These are phyloP conservation scores for Sardinella longiceps DNA, from an alignment of 2,797 vertebrate genomes.

Conservation along the genomic window DNA sequence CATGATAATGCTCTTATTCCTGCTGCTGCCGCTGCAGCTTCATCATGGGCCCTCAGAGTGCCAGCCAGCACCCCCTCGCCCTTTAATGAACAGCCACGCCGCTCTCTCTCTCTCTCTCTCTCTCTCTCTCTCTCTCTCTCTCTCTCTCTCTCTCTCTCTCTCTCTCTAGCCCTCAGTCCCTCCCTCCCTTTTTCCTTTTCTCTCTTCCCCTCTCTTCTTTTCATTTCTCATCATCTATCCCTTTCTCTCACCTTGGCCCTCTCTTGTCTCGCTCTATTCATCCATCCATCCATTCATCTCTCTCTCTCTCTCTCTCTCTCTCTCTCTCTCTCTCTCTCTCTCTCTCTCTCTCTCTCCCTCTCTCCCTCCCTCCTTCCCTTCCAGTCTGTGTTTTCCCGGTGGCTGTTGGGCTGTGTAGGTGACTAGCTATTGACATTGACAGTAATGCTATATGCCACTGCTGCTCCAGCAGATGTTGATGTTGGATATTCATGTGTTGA, in stretches of 20 bases:
- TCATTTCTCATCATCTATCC: not conserved
- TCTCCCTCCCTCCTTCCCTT: not conserved
- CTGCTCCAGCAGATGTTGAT: not conserved
- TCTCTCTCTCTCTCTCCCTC: not conserved
- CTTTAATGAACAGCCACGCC: conserved; percentile 27
- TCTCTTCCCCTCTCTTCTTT: too few relatives aligned
- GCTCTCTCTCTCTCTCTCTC: conserved; percentile 38
- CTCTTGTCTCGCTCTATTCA: too few relatives aligned
- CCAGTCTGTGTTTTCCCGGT: conserved; percentile 6
- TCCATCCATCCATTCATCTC: not conserved
- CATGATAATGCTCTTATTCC: conserved; percentile 73
- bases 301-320: conserved; percentile 1
- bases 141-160: conserved; percentile 9
- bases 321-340: not conserved
- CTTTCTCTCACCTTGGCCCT: not conserved
- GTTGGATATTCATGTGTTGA: conserved; percentile 21
- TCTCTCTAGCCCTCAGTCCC: not conserved
- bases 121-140: not conserved
- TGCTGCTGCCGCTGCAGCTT: conserved; percentile 63
- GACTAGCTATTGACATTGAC: not conserved
- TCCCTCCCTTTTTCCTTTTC: not conserved
- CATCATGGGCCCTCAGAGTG: conserved; percentile 41
- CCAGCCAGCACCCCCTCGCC: not conserved
- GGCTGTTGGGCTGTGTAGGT: not conserved
- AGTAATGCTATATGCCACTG: conserved; percentile 46